These are phyloP conservation scores for Odocoileus hemionus DNA, from an alignment of 2,113 vertebrate species.

Conservation along the genomic window DNA sequence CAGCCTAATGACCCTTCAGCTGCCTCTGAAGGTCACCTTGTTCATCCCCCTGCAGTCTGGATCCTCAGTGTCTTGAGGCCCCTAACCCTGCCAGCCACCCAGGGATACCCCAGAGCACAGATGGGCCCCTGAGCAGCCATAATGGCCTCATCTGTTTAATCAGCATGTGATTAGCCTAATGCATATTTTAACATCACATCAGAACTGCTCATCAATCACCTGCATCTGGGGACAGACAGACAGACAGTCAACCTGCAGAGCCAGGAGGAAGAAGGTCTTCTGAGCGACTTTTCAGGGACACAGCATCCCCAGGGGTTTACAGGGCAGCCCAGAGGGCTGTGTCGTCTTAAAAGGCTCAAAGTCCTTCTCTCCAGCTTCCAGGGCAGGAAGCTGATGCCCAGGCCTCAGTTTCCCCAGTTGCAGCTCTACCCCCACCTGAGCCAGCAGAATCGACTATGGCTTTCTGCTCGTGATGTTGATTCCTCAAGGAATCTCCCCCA, in stretches of 20 bases:
- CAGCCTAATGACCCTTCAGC: neutral
- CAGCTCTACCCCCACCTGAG: neutral
- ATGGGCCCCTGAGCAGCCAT: conserved; percentile 75
- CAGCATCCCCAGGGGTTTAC: neutral
- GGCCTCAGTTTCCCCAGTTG: neutral
- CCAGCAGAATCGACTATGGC: neutral
- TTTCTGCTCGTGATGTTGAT: neutral
- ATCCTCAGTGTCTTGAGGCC: conserved; percentile 60
- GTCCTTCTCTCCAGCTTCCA: neutral
- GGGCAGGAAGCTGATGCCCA: neutral
- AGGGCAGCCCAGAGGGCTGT: neutral
- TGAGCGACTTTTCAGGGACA: neutral
- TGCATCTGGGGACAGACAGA: conserved; percentile 40
- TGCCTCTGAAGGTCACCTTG: conserved; percentile 10
- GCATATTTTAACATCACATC: conserved; percentile 81
- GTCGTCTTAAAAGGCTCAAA: neutral
- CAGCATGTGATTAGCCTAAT: conserved; percentile 83
- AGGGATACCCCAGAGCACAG: conserved; percentile 61
- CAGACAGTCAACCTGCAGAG: neutral
- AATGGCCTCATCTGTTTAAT: conserved; percentile 81
- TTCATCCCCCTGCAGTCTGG: neutral
- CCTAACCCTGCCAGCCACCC: neutral
- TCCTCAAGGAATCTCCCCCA: neutral
- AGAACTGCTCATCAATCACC: conserved; percentile 77
- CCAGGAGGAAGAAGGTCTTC: neutral